phyloP scores from a whole-genome alignment of 2,797 vertebrate species.

The Sebastes alutus region DNA sequence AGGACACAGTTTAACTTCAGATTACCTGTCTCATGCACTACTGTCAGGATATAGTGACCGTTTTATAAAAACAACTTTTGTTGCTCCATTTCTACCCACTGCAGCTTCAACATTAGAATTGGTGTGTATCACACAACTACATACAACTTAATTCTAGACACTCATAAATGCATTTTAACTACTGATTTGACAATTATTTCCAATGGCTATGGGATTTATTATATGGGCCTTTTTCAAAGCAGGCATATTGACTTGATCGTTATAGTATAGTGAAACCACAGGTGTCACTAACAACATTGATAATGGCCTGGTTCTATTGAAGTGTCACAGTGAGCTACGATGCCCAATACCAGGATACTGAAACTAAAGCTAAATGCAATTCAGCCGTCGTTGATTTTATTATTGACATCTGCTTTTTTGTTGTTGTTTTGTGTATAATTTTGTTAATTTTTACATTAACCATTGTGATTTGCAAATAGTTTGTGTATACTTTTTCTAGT shows the following conservation, averaged over 20 bases:
- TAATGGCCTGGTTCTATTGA: background rate
- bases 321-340: background rate
- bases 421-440: background rate
- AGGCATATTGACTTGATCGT: background rate
- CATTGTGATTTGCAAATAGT: background rate
- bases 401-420: background rate
- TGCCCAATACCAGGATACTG: background rate
- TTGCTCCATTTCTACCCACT: no score
- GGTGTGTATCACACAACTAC: background rate
- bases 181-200: background rate
- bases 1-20: no score
- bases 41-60: no score
- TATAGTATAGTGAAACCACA: background rate
- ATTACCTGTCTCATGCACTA: no score
- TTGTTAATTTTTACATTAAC: background rate
- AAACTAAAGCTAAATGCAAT: background rate
- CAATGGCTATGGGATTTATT: background rate
- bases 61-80: no score
- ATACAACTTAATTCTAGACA: background rate
- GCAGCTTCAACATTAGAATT: background rate
- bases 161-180: background rate
- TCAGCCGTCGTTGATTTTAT: background rate
- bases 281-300: background rate
- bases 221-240: no score
- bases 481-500: background rate